A percentile compares a stretch with the other conserved stretches of the same genome.
phyloP scores from a whole-genome alignment of 2,113 vertebrate species.

The Tetraodon nigroviridis region DNA sequence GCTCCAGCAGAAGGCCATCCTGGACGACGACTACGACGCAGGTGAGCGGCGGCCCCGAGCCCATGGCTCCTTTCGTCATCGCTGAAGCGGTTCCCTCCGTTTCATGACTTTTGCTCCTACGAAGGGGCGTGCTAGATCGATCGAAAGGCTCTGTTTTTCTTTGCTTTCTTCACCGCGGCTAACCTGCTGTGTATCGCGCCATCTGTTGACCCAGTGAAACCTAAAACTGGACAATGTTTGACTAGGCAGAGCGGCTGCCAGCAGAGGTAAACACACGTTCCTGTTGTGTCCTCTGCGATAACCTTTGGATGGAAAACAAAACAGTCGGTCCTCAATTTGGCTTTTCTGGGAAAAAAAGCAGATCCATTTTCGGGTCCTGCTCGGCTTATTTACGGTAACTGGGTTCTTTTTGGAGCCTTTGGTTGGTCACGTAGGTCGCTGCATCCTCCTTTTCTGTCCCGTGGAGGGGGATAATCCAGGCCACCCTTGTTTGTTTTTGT shows the following conservation, averaged over 20 bases:
- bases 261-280: not conserved
- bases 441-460: not conserved
- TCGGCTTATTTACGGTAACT: conserved; percentile 25
- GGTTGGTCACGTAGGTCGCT: not conserved
- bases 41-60: conserved; percentile 64
- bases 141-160: too few species aligned
- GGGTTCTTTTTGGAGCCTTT: conserved; percentile 27
- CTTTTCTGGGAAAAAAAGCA: not conserved
- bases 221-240: not conserved
- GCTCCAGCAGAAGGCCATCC: conserved; percentile 84
- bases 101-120: too few species aligned
- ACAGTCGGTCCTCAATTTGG: too few species aligned
- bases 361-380: not conserved
- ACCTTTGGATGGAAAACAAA: not conserved
- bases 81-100: too few species aligned
- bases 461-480: too few species aligned
- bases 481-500: not conserved
- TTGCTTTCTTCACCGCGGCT: too few species aligned
- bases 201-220: not conserved
- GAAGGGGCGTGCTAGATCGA: too few species aligned
- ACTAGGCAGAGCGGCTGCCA: not conserved
- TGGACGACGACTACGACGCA: conserved; percentile 85
- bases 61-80: too few species aligned
- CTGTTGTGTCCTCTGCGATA: not conserved
- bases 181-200: too few species aligned